These are phyloP conservation scores for Pyrgus malvae DNA, from an alignment of 2,888 invertebrate genomes.

Conservation along the genomic window DNA sequence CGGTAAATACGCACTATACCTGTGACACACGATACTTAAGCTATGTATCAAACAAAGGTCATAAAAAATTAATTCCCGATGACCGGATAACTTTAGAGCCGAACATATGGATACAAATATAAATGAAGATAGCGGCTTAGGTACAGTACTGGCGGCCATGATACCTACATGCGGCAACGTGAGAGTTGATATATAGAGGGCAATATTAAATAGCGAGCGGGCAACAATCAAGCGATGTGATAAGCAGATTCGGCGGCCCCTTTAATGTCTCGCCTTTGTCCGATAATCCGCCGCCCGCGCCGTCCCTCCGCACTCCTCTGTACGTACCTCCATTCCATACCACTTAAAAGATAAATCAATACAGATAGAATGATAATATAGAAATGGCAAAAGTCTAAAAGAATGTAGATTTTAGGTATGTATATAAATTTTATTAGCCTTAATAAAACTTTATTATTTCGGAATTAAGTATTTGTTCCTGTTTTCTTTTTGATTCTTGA, in stretches of 20 bases:
- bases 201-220: slow-evolving; percentile 59
- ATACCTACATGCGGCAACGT: slow-evolving; percentile 47
- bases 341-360: not conserved
- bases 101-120: too few species aligned
- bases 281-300: slow-evolving; percentile 64
- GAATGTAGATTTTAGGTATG: too few species aligned
- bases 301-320: slow-evolving; percentile 3
- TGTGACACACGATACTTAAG: too few species aligned
- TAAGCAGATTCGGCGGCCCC: slow-evolving; percentile 75
- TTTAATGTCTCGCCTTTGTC: slow-evolving; percentile 76
- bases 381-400: too few species aligned
- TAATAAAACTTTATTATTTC: too few species aligned
- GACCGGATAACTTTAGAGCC: too few species aligned
- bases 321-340: not conserved
- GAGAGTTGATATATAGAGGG: slow-evolving; percentile 68
- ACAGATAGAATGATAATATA: not conserved
- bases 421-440: too few species aligned
- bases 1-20: too few species aligned
- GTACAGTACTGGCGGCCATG: slow-evolving; percentile 27
- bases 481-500: too few species aligned
- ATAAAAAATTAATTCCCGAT: too few species aligned
- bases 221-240: slow-evolving; percentile 70
- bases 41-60: too few species aligned
- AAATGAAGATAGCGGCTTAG: not conserved
- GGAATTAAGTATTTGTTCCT: too few species aligned